These are phyloP conservation scores for Prosopocoilus inquinatus DNA, from an alignment of 2,888 invertebrate genomes.

Conservation along the genomic window DNA sequence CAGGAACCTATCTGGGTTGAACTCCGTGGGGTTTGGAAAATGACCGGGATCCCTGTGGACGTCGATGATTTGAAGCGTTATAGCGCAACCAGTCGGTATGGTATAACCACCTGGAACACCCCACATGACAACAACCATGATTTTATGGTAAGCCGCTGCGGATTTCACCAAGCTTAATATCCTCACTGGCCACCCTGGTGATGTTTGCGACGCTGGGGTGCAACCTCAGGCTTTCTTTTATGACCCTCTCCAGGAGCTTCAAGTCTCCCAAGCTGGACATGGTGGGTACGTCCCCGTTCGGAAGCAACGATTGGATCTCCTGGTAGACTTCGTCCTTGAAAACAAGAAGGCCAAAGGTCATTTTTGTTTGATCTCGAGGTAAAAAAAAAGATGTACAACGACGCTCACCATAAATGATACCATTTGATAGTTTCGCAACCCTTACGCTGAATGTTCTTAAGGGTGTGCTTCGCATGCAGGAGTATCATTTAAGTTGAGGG, in stretches of 20 bases:
- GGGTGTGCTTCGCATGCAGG: no score
- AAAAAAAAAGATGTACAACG: no score
- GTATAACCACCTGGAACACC: constrained; percentile 16
- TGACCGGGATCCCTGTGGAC: constrained; percentile 62
- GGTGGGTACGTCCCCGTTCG: constrained; percentile 50
- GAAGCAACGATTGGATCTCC: constrained; percentile 51
- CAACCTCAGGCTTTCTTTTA: constrained; percentile 65
- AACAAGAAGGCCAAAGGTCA: constrained; percentile 33
- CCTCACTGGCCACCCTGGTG: constrained; percentile 57
- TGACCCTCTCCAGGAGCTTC: constrained; percentile 67
- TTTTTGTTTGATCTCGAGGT: neutral
- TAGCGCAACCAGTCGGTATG: constrained; percentile 24
- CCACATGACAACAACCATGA: neutral
- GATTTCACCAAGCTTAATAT: constrained; percentile 55
- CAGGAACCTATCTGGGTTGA: constrained; percentile 69
- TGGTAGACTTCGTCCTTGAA: constrained; percentile 49
- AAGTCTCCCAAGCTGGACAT: constrained; percentile 61
- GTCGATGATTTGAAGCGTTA: constrained; percentile 32
- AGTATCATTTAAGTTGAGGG: no score
- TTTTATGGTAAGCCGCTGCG: neutral
- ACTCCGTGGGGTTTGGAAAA: constrained; percentile 64
- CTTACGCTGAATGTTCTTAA: no score
- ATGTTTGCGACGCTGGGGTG: constrained; percentile 69
- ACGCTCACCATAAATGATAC: no score
- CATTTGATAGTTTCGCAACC: no score